phyloP scores from a whole-genome alignment of 2,797 vertebrate genomes.

The Silurus lanzhouensis region DNA sequence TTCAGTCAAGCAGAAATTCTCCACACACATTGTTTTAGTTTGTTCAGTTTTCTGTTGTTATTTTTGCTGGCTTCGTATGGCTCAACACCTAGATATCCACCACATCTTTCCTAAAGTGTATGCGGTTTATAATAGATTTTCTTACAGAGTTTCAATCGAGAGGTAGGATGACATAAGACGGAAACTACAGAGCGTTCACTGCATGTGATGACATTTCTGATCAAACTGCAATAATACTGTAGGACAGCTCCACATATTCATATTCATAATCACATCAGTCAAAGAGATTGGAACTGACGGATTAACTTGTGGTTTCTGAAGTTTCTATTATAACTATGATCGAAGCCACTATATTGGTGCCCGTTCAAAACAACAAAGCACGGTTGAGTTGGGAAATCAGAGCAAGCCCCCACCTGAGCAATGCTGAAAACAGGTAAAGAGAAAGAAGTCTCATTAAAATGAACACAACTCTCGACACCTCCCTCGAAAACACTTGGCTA shows the following conservation, averaged over 20 bases:
- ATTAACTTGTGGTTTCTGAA: constrained; percentile 1
- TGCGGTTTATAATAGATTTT: constrained; percentile 30
- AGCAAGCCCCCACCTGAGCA: constrained; percentile 41
- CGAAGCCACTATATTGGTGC: constrained; percentile 10
- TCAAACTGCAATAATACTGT: constrained; percentile 51
- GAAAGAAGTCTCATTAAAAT: constrained; percentile 16
- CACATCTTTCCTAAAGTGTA: constrained; percentile 7
- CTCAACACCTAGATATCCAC: constrained; percentile 13
- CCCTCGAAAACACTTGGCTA: constrained; percentile 14
- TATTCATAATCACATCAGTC: constrained; percentile 16
- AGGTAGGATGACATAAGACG: constrained; percentile 44
- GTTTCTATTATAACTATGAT: constrained; percentile 5
- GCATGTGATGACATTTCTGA: constrained; percentile 20
- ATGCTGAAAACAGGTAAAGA: neutral
- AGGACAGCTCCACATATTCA: constrained; percentile 26
- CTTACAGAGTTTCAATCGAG: constrained; percentile 41
- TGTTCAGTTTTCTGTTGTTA: neutral
- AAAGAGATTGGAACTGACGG: constrained; percentile 5
- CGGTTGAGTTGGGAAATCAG: constrained; percentile 24
- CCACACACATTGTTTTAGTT: neutral
- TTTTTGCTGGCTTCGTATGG: constrained; percentile 25
- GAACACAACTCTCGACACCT: constrained; percentile 11
- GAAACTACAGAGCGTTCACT: constrained; percentile 16
- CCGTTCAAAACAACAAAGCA: constrained; percentile 28
- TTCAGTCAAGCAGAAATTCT: constrained; percentile 1